Evolutionary conservation across 2,797 vertebrate species (phyloP).

Genomic region (Eremophila alpestris): DNA sequence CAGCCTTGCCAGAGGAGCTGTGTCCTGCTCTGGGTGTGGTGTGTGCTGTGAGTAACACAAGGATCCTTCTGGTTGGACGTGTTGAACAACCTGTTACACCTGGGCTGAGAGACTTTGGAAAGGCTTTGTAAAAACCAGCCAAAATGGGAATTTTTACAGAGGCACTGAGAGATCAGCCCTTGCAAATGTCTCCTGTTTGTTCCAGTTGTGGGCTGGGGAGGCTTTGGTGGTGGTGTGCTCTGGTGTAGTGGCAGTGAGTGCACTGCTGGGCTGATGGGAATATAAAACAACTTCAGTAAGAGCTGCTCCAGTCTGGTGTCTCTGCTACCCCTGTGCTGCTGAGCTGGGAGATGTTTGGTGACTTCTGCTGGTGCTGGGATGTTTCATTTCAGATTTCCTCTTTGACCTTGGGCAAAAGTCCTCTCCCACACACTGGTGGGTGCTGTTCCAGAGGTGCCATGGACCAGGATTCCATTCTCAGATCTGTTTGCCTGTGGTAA

Average conservation of each 20-base stretch:
- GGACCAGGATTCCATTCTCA: neutral
- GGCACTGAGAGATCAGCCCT: neutral
- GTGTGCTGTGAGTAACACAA: neutral
- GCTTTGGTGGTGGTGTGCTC: neutral
- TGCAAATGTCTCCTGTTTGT: neutral
- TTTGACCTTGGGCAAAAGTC: neutral
- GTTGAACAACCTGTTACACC: neutral
- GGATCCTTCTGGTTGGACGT: neutral
- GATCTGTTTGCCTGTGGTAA: accelerated
- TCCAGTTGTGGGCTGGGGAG: neutral
- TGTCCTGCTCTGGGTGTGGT: neutral
- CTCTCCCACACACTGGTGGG: neutral
- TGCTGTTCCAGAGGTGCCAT: neutral
- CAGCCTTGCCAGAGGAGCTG: neutral
- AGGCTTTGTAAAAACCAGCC: neutral
- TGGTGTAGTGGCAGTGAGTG: neutral
- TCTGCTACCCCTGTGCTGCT: neutral
- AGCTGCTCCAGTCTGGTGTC: neutral
- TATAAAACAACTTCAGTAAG: neutral
- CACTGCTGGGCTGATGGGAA: neutral
- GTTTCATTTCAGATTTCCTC: neutral
- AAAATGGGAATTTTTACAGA: neutral
- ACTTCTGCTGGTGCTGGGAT: neutral
- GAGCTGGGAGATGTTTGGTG: neutral
- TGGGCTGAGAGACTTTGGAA: neutral